Evolutionary conservation across 2,888 invertebrate species (phyloP), one percentile per base, ranked within the genome.

Genomic region (Didymodactylos carnosus): DNA sequence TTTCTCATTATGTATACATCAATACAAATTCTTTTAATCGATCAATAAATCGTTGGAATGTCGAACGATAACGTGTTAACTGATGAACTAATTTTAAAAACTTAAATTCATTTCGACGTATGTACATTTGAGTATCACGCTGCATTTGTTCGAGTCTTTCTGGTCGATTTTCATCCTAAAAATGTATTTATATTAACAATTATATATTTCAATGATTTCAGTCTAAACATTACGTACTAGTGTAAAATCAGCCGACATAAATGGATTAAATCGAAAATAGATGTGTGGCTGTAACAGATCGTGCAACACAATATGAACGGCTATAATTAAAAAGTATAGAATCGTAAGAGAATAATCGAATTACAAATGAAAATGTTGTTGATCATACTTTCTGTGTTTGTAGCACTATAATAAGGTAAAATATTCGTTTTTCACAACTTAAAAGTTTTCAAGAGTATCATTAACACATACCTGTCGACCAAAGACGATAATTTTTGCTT

Each of bases 251-350:
- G 62, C 69, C 7, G 72, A 62, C 46, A 75, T 27, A 70, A 53
- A 72, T 39, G 75, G 75, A 72, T 93, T 94, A 83, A 93, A 89
- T 8, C 93, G 87, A 83, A 87, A 92, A 83, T 93, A 92, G 43
- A 87, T 86, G 51, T 88, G 86, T 0, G 87, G 86, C 0, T 90
- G 89, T 16, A 82, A 77, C 11, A 82, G 77, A 75, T 82, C 82
- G 40, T 79, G 78, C 23, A 82, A 76, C 11, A 79, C 78, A 11
- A 78, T 77, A 76, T 82, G 82, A 27, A 75, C 69, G 16, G 39
- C n/a, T n/a, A n/a, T n/a, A n/a, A n/a, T n/a, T n/a, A n/a, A n/a
- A n/a, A n/a, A 14, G 13, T 23, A 11, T n/a, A 14, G 13, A 62
- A 14, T 62, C 23, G 69, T 62, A 13, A 46, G 46, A 16, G 16